phyloP scores from a whole-genome alignment of 2,113 vertebrate species.

The Zootoca vivipara region DNA sequence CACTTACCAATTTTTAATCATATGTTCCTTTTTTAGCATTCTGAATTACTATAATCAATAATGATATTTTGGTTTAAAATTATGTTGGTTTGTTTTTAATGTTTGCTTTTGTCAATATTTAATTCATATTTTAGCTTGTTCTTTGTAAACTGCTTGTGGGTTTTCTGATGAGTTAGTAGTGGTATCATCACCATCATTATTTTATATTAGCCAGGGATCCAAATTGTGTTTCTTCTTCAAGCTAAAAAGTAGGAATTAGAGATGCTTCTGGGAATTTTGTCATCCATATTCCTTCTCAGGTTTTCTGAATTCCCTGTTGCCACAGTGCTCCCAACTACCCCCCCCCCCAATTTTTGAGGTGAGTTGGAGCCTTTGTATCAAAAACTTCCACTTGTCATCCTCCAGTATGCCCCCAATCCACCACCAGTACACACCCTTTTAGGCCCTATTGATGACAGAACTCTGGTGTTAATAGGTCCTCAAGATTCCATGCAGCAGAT shows the following conservation, averaged over 20 bases:
- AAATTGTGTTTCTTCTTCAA: background rate
- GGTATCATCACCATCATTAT: too few relatives aligned
- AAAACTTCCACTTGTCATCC: background rate
- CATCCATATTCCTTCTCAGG: background rate
- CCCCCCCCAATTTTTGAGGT: background rate
- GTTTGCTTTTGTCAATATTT: slow-evolving; percentile 18
- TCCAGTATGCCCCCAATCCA: background rate
- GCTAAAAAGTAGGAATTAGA: background rate
- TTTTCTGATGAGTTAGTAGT: background rate
- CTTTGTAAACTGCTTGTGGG: background rate
- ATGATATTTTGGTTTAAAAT: background rate
- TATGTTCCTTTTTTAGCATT: slow-evolving; percentile 12
- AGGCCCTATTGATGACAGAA: too few relatives aligned
- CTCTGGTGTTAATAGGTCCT: too few relatives aligned
- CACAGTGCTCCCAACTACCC: too few relatives aligned
- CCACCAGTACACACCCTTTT: too few relatives aligned
- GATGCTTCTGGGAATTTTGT: background rate
- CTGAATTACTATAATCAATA: slow-evolving; percentile 33
- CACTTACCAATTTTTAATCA: slow-evolving; percentile 8
- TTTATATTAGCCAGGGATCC: background rate
- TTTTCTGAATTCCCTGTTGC: background rate
- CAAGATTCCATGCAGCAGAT: too few relatives aligned
- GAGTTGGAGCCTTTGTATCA: background rate
- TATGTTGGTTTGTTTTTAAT: too few relatives aligned
- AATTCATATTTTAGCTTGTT: background rate